Evolutionary conservation across 35 echinoderm and acorn worm species (phyloP).

Genomic region (Acanthaster planci): DNA sequence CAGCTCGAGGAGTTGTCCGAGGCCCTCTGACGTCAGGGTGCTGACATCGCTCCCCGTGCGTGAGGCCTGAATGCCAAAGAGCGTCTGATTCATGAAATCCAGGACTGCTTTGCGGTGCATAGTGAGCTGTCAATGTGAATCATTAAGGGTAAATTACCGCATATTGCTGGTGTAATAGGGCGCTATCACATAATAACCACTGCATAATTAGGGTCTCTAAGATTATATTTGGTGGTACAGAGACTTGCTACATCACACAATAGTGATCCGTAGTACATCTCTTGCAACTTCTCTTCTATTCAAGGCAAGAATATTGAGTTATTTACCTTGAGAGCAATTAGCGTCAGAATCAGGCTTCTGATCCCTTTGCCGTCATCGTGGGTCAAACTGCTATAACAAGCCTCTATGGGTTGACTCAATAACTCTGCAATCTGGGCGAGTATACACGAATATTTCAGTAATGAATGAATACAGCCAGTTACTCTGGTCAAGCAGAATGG

Average conservation of each 20-base stretch:
- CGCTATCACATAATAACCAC: no score
- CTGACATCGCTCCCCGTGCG: slow-evolving; percentile 38
- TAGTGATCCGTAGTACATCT: no score
- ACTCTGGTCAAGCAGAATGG: no score
- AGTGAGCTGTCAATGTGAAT: slow-evolving; percentile 51
- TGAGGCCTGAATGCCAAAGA: slow-evolving; percentile 60
- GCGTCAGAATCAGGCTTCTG: slow-evolving; percentile 63
- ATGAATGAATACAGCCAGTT: background rate
- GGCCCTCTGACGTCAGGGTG: slow-evolving; percentile 28
- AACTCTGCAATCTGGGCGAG: slow-evolving; percentile 64
- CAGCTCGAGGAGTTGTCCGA: slow-evolving; percentile 60
- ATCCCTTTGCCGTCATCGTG: slow-evolving; percentile 94
- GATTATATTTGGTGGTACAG: no score
- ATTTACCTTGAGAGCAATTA: slow-evolving; percentile 72
- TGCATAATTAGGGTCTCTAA: no score
- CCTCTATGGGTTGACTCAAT: slow-evolving; percentile 71
- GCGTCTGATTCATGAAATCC: slow-evolving; percentile 66
- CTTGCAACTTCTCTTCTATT: no score
- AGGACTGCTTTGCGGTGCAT: slow-evolving; percentile 20
- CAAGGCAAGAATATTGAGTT: no score
- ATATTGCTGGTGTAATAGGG: no score
- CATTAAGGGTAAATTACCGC: no score
- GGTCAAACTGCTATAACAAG: slow-evolving; percentile 84
- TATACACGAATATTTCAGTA: background rate
- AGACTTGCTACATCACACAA: no score